Evolutionary conservation across 2,113 vertebrate genomes (phyloP).

Genomic region (Periophthalmus modestus): DNA sequence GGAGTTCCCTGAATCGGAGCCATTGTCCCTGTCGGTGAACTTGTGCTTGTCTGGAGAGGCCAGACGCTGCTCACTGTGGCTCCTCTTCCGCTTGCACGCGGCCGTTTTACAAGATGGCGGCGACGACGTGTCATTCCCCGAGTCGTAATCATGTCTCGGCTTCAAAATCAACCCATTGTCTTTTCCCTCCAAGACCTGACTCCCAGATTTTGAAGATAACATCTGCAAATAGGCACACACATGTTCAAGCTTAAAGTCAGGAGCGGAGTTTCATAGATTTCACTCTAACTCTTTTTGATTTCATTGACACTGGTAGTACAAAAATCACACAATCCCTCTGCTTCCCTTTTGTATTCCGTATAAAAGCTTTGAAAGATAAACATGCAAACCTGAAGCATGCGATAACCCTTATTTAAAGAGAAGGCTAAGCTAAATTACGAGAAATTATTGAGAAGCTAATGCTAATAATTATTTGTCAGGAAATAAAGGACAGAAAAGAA

Average conservation of each 20-base stretch:
- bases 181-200: slow-evolving; percentile 83
- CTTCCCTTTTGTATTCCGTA: slow-evolving; percentile 49
- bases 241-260: slow-evolving; percentile 58
- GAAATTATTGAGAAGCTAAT: slow-evolving; percentile 67
- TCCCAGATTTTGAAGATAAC: slow-evolving; percentile 79
- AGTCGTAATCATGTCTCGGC: slow-evolving; percentile 89
- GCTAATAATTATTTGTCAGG: slow-evolving; percentile 62
- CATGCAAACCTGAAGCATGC: slow-evolving; percentile 85
- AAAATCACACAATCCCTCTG: slow-evolving; percentile 71
- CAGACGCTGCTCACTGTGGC: slow-evolving; percentile 35
- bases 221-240: slow-evolving; percentile 90
- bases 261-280: slow-evolving; percentile 20
- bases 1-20: slow-evolving; percentile 96
- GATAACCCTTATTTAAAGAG: slow-evolving; percentile 60
- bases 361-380: slow-evolving; percentile 70
- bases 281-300: slow-evolving; percentile 80
- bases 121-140: slow-evolving; percentile 95
- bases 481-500: slow-evolving; percentile 62
- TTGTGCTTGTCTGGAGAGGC: slow-evolving; percentile 79
- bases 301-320: slow-evolving; percentile 78
- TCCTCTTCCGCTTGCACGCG: slow-evolving; percentile 79
- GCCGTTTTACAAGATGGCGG: slow-evolving; percentile 89
- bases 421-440: slow-evolving; percentile 61
- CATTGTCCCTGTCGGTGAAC: slow-evolving; percentile 82
- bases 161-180: slow-evolving; percentile 73